Evolutionary conservation across 2,888 invertebrate genomes (phyloP).

Genomic region (Ochlodes sylvanus): DNA sequence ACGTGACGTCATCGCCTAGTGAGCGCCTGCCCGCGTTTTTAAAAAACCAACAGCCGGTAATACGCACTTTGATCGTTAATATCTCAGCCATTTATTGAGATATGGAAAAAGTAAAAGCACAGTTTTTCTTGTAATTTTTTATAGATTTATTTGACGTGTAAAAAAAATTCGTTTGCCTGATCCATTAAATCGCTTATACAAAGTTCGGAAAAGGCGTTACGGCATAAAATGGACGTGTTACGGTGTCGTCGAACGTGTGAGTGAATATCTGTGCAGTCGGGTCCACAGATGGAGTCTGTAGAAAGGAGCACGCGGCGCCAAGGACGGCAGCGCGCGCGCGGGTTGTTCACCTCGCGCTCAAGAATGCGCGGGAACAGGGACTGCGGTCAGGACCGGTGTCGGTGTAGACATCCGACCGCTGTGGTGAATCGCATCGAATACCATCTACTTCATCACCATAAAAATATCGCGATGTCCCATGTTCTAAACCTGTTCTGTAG

Average conservation of each 20-base stretch:
- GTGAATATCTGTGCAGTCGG: constrained; percentile 17
- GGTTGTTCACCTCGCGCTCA: constrained; percentile 78
- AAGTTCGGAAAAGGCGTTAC: not conserved
- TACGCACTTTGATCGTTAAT: no score
- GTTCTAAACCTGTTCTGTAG: constrained; percentile 12
- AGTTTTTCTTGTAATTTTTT: no score
- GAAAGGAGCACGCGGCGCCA: constrained; percentile 77
- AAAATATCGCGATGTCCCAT: constrained; percentile 27
- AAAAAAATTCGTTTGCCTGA: no score
- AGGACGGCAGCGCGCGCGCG: constrained; percentile 70
- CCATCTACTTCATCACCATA: constrained; percentile 36
- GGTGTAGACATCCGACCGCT: constrained; percentile 40
- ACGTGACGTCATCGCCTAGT: no score
- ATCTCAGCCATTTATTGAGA: no score
- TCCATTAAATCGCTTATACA: not conserved
- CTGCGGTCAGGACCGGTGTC: constrained; percentile 64
- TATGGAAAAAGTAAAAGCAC: no score
- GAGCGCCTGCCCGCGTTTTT: no score
- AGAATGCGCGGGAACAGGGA: constrained; percentile 70
- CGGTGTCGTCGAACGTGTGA: constrained; percentile 21
- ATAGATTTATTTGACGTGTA: no score
- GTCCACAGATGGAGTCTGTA: constrained; percentile 54
- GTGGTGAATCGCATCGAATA: constrained; percentile 41
- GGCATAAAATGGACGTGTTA: constrained; percentile 1
- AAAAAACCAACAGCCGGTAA: no score